A percentile compares a stretch with the other conserved stretches of the same genome.
Evolutionary conservation across 2,888 invertebrate genomes (phyloP).

Genomic region (Caenorhabditis japonica): DNA sequence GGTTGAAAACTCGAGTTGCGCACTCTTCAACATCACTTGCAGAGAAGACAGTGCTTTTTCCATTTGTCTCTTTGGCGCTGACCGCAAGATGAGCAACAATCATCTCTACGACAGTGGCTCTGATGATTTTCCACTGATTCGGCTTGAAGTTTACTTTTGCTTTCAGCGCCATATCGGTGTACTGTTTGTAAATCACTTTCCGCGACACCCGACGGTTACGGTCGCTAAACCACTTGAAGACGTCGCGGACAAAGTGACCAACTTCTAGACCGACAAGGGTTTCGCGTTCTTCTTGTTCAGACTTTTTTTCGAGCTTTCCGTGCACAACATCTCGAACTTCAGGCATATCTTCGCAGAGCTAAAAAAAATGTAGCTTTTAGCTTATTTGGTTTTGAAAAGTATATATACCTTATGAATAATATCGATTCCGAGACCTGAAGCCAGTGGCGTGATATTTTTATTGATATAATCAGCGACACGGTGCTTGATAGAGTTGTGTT

Average conservation of each 20-base stretch:
- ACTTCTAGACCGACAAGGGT: slow-evolving; percentile 50
- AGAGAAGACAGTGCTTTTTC: slow-evolving; percentile 21
- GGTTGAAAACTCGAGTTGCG: slow-evolving; percentile 71
- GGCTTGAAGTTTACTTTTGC: slow-evolving; percentile 66
- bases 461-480: slow-evolving; percentile 46
- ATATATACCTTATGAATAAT: slow-evolving; percentile 42
- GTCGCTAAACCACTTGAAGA: slow-evolving; percentile 58
- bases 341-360: slow-evolving; percentile 62
- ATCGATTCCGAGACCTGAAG: slow-evolving; percentile 28
- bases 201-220: slow-evolving; percentile 15
- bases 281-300: slow-evolving; percentile 29
- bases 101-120: slow-evolving; percentile 57
- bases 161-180: slow-evolving; percentile 51
- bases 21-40: slow-evolving; percentile 58
- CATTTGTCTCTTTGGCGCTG: slow-evolving; percentile 39
- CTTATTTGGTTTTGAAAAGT: neutral
- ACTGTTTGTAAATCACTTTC: slow-evolving; percentile 39
- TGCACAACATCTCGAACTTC: slow-evolving; percentile 42
- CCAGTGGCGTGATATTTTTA: slow-evolving; percentile 26
- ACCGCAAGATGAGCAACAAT: slow-evolving; percentile 50
- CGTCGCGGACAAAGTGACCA: slow-evolving; percentile 53
- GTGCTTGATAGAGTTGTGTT: slow-evolving; percentile 37
- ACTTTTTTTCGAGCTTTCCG: slow-evolving; percentile 31
- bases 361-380: slow-evolving; percentile 30
- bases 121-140: slow-evolving; percentile 71